These are phyloP conservation scores for Lottia gigantea DNA, from an alignment of 2,888 invertebrate genomes.

Conservation along the genomic window DNA sequence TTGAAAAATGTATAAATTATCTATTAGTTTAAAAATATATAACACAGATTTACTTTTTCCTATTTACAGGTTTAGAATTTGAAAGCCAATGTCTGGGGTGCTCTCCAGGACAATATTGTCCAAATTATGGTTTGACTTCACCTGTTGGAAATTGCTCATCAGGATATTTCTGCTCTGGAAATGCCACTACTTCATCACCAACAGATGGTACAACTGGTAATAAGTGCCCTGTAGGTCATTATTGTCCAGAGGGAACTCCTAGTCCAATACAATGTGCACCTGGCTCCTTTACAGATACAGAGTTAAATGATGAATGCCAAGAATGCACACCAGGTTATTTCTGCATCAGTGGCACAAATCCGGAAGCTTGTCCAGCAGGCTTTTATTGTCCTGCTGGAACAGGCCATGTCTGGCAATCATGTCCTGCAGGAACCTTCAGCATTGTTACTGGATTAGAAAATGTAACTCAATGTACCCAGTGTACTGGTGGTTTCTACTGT, in stretches of 20 bases:
- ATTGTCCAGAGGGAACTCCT: constrained; percentile 57
- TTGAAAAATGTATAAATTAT: too few relatives aligned
- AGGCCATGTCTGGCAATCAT: constrained; percentile 54
- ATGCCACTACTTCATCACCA: constrained; percentile 44
- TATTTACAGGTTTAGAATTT: constrained; percentile 44
- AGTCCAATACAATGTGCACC: constrained; percentile 50
- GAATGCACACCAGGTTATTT: constrained; percentile 57
- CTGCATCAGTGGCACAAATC: constrained; percentile 54
- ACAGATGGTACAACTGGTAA: constrained; percentile 51
- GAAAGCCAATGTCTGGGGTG: constrained; percentile 55
- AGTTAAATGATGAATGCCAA: constrained; percentile 44
- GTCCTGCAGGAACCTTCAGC: constrained; percentile 62
- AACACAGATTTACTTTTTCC: neutral
- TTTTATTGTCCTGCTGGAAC: constrained; percentile 57
- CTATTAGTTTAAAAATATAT: too few relatives aligned
- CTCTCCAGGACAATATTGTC: constrained; percentile 59
- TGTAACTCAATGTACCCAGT: constrained; percentile 55
- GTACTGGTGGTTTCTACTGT: constrained; percentile 62
- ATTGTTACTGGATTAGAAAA: constrained; percentile 44
- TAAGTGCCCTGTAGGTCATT: constrained; percentile 51
- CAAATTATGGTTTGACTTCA: constrained; percentile 46
- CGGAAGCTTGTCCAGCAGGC: constrained; percentile 57
- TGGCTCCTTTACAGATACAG: constrained; percentile 53
- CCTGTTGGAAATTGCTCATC: constrained; percentile 54
- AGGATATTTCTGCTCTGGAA: constrained; percentile 51